Conservation (phyloP, 2,113 vertebrate species). For the Chaetops frenatus region DNA sequence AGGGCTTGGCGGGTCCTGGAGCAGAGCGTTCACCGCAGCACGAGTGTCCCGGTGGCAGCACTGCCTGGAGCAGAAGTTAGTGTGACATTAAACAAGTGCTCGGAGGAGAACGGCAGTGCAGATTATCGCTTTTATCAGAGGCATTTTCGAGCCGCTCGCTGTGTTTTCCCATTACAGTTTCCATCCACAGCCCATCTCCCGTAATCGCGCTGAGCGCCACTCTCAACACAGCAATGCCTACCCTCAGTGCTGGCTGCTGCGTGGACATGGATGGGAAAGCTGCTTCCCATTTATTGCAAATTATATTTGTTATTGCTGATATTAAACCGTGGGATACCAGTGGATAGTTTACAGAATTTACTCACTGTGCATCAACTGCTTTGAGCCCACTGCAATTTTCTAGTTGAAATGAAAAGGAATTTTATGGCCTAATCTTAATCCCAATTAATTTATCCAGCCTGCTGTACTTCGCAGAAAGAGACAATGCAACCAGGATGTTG, state of each 20-base stretch:
- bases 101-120: background rate
- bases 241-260: background rate
- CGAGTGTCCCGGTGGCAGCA: fast-evolving
- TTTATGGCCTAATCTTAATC: slow-evolving; percentile 54
- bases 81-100: background rate
- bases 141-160: background rate
- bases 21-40: fast-evolving
- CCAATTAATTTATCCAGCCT: slow-evolving; percentile 57
- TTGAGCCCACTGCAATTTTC: slow-evolving; percentile 52
- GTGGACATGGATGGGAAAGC: slow-evolving; percentile 27
- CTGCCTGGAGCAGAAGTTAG: background rate
- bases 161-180: background rate
- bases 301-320: slow-evolving; percentile 52
- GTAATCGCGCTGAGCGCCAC: background rate
- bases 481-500: background rate
- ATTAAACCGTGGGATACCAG: slow-evolving; percentile 20
- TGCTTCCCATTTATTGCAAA: slow-evolving; percentile 46
- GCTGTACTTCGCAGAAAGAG: background rate
- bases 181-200: background rate
- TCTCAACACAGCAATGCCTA: background rate
- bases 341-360: slow-evolving; percentile 35
- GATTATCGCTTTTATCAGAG: background rate
- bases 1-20: background rate
- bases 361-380: slow-evolving; percentile 25
- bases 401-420: slow-evolving; percentile 20